A percentile compares a stretch with the other conserved stretches of the same genome.
These are phyloP conservation scores for Drosophila sordidapex DNA, from an alignment of 2,888 invertebrate genomes.

Conservation along the genomic window DNA sequence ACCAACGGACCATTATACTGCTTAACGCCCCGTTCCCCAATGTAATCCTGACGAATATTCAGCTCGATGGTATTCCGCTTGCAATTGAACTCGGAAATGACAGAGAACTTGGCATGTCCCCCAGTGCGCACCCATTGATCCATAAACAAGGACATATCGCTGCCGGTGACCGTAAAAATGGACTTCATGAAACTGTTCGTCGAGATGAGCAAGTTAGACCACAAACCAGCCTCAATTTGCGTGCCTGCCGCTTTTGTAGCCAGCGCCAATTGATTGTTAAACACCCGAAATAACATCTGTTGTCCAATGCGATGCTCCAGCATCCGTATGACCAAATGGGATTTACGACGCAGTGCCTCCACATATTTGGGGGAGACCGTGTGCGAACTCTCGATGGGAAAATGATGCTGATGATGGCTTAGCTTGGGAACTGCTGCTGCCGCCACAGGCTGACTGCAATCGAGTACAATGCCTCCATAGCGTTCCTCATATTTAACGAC, in stretches of 20 bases:
- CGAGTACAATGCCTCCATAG: slow-evolving; percentile 94
- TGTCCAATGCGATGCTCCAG: slow-evolving; percentile 97
- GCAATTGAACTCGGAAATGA: slow-evolving; percentile 97
- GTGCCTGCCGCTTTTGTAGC: slow-evolving; percentile 95
- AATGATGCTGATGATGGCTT: slow-evolving; percentile 88
- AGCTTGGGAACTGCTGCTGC: slow-evolving; percentile 83
- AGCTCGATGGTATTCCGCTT: slow-evolving; percentile 99
- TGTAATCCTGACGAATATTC: slow-evolving; percentile 96
- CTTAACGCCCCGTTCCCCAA: slow-evolving; percentile 92
- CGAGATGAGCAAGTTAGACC: slow-evolving; percentile 96
- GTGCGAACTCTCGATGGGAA: slow-evolving; percentile 94
- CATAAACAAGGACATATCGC: slow-evolving; percentile 98
- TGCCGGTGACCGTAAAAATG: slow-evolving; percentile 98
- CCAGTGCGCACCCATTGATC: slow-evolving; percentile 99
- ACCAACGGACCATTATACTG: slow-evolving; percentile 97
- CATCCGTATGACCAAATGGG: slow-evolving; percentile 97
- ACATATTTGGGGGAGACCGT: slow-evolving; percentile 97
- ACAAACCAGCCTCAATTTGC: slow-evolving; percentile 93
- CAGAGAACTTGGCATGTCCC: slow-evolving; percentile 96
- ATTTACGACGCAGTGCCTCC: slow-evolving; percentile 95
- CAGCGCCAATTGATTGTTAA: slow-evolving; percentile 97
- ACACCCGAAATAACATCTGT: slow-evolving; percentile 96
- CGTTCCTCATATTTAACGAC: slow-evolving; percentile 94
- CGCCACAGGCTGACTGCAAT: slow-evolving; percentile 94
- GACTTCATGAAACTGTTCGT: slow-evolving; percentile 96